phyloP scores from a whole-genome alignment of 2,113 vertebrate species.

The Prietella phreatophila region DNA sequence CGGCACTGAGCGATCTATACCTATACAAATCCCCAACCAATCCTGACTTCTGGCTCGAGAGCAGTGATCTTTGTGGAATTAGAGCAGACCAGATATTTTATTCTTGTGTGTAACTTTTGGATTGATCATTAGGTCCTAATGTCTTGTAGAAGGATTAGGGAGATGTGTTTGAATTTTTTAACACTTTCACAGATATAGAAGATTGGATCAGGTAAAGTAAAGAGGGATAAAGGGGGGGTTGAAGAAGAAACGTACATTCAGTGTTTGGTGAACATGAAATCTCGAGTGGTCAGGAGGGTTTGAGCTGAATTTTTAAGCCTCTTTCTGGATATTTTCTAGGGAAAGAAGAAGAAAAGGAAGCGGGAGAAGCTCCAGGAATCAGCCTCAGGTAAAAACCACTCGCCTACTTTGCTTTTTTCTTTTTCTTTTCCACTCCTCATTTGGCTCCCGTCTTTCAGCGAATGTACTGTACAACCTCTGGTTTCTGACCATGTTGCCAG shows the following conservation, averaged over 20 bases:
- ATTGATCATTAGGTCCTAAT: slow-evolving; percentile 62
- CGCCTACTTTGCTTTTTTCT: neutral
- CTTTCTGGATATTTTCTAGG: slow-evolving; percentile 80
- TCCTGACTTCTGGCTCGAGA: slow-evolving; percentile 62
- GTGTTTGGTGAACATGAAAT: slow-evolving; percentile 59
- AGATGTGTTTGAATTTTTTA: slow-evolving; percentile 22
- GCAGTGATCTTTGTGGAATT: slow-evolving; percentile 61
- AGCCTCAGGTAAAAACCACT: slow-evolving; percentile 80
- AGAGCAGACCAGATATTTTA: slow-evolving; percentile 53
- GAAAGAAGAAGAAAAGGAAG: slow-evolving; percentile 99
- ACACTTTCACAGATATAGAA: neutral
- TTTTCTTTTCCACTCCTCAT: slow-evolving; percentile 25
- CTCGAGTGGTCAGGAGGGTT: slow-evolving; percentile 75
- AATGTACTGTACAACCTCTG: slow-evolving; percentile 1
- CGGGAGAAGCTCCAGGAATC: slow-evolving; percentile 98
- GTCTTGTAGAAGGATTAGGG: slow-evolving; percentile 25
- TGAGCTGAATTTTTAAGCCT: slow-evolving; percentile 76
- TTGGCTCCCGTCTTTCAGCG: neutral
- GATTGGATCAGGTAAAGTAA: slow-evolving; percentile 3
- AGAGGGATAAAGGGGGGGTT: neutral
- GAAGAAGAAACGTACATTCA: neutral
- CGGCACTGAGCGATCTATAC: slow-evolving; percentile 73
- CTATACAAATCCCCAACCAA: slow-evolving; percentile 72
- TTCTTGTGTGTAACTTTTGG: slow-evolving; percentile 59
- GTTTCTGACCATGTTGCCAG: neutral